Evolutionary conservation across 2,888 invertebrate genomes (phyloP).

Genomic region (Argyra leucocephala): DNA sequence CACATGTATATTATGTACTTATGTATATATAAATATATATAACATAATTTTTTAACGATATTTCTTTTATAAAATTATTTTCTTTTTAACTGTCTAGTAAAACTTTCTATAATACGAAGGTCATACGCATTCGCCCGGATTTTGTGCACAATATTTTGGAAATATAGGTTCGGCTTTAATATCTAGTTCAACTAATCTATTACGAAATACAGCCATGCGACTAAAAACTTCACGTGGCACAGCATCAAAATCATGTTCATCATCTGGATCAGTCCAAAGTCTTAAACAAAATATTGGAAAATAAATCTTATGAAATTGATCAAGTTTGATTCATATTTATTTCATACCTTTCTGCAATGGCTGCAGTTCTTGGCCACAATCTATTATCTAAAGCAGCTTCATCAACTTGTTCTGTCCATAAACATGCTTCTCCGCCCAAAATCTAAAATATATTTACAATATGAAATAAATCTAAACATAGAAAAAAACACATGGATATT

Average conservation of each 20-base stretch:
- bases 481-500: constrained; percentile 2
- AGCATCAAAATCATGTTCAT: constrained; percentile 40
- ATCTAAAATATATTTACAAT: constrained; percentile 28
- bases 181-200: constrained; percentile 41
- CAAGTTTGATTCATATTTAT: background rate
- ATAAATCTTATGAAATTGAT: background rate
- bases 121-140: constrained; percentile 45
- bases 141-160: constrained; percentile 44
- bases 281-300: constrained; percentile 22
- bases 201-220: constrained; percentile 42
- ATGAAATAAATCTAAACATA: background rate
- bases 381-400: constrained; percentile 64
- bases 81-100: constrained; percentile 3
- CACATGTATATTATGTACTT: background rate
- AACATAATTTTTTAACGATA: constrained; percentile 21
- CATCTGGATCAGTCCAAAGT: constrained; percentile 43
- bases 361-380: constrained; percentile 74
- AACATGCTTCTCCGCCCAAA: constrained; percentile 67
- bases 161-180: constrained; percentile 43
- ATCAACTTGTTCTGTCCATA: constrained; percentile 78
- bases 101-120: constrained; percentile 31
- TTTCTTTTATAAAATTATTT: constrained; percentile 16
- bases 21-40: constrained; percentile 18
- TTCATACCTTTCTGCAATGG: constrained; percentile 62
- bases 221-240: constrained; percentile 41